Evolutionary conservation across 1,140 invertebrate species (phyloP), one percentile per base, ranked within the genome.

Genomic region (Trissolcus basalis): DNA sequence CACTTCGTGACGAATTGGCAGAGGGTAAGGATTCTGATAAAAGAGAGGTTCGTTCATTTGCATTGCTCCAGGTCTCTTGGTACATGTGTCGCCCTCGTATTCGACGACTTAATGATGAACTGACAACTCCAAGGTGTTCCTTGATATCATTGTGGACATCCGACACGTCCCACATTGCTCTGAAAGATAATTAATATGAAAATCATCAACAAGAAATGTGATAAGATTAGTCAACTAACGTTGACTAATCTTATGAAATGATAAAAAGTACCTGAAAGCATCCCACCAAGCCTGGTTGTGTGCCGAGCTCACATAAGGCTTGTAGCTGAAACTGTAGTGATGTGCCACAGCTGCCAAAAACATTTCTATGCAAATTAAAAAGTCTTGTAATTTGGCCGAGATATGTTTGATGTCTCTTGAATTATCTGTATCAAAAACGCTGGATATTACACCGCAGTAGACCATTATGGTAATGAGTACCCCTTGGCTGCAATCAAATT

Each of bases 291-390:
- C 88, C 43, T 90, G 88, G 58, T 74, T 86, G 68, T 89, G 87
- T 0, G 85, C 82, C 41, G 87, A 77, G 84, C 87, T 89, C 51
- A 94, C 90, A 84, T 94, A 99, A 9, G 95, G 94, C 85, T 94
- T 93, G 85, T 97, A 94, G 16, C 96, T 96, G 85, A 98, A 99
- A 72, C 96, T 96, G 86, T 95, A 98, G 83, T 97, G 96, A 89
- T 98, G 97, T 2, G 96, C 97, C 10, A 98, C 92, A 0, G 97
- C 95, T 8, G 97, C 97, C 73, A 98, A 84, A 83, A 98, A 98
- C 97, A 99, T 99, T 89, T 99, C 97, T 80, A 98, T 96, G 81
- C 97, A 99, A 63, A 99, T 97, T 48, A 97, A 89, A 86, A 98
- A 98, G 89, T 98, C 96, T 93, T 97, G 96, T 73, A 98, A 82